Conservation (phyloP, 2,113 vertebrate genomes). For the Elephas maximus region DNA sequence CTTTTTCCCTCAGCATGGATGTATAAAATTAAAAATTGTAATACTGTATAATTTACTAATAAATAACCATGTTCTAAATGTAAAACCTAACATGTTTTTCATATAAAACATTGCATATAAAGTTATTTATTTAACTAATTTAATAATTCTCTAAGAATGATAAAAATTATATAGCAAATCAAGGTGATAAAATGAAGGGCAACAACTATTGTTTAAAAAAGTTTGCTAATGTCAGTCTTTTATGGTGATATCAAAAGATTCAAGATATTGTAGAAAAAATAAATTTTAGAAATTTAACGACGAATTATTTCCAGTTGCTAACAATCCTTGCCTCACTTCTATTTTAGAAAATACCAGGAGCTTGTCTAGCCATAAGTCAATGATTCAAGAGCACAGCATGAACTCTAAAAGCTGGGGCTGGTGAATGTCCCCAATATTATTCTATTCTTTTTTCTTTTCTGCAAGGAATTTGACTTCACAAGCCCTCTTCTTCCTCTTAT, state of each 20-base stretch:
- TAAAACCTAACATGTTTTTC: background rate
- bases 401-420: background rate
- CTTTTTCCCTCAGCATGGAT: background rate
- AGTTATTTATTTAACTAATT: background rate
- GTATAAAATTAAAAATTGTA: background rate
- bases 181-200: background rate
- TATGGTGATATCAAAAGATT: background rate
- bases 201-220: background rate
- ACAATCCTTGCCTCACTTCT: background rate
- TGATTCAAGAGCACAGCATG: background rate
- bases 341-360: constrained; percentile 54
- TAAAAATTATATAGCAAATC: constrained; percentile 24
- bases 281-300: background rate
- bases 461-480: constrained; percentile 13
- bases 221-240: background rate
- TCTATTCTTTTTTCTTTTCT: background rate
- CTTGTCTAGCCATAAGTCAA: constrained; percentile 10
- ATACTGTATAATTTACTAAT: background rate
- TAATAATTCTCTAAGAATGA: background rate
- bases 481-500: background rate
- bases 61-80: background rate
- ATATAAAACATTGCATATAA: background rate
- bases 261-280: background rate
- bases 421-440: background rate
- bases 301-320: background rate